Conservation (phyloP, 1,140 invertebrate genomes). For the Drosophila littoralis region DNA sequence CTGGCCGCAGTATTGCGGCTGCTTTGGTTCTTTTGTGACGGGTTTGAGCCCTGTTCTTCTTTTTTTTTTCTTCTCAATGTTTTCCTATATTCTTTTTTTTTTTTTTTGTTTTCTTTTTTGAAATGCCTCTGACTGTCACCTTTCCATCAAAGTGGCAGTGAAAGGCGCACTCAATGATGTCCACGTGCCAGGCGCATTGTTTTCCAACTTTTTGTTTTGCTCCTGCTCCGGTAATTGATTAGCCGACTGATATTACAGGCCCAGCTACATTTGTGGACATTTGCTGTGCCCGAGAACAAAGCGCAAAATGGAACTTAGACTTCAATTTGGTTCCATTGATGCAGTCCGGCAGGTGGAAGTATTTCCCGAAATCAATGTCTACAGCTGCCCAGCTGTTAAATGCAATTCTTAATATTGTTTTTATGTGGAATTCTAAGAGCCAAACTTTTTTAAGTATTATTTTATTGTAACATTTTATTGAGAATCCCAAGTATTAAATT, state of each 20-base stretch:
- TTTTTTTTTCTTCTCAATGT: conserved; percentile 23
- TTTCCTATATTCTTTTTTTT: conserved; percentile 14
- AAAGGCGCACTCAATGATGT: conserved; percentile 65
- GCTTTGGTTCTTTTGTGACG: conserved; percentile 41
- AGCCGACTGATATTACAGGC: conserved; percentile 44
- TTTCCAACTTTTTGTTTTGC: conserved; percentile 50
- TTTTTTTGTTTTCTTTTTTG: conserved; percentile 17
- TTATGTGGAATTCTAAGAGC: not conserved
- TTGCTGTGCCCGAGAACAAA: conserved; percentile 12
- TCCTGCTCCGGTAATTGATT: conserved; percentile 67
- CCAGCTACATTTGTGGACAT: conserved; percentile 1
- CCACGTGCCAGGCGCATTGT: conserved; percentile 73
- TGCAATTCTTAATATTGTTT: not conserved
- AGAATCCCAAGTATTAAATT: not conserved
- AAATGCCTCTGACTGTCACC: conserved; percentile 69
- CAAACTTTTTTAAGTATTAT: too few relatives aligned
- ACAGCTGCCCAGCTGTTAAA: conserved; percentile 9
- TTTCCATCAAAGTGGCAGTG: conserved; percentile 75
- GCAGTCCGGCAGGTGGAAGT: conserved; percentile 13
- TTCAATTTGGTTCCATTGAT: conserved; percentile 19
- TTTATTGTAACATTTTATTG: not conserved
- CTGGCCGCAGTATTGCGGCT: conserved; percentile 54
- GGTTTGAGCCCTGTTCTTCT: conserved; percentile 9
- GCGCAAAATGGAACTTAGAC: conserved; percentile 16
- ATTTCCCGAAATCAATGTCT: not conserved